Evolutionary conservation across 2,888 invertebrate species (phyloP).

Genomic region (Parnassius orleans): DNA sequence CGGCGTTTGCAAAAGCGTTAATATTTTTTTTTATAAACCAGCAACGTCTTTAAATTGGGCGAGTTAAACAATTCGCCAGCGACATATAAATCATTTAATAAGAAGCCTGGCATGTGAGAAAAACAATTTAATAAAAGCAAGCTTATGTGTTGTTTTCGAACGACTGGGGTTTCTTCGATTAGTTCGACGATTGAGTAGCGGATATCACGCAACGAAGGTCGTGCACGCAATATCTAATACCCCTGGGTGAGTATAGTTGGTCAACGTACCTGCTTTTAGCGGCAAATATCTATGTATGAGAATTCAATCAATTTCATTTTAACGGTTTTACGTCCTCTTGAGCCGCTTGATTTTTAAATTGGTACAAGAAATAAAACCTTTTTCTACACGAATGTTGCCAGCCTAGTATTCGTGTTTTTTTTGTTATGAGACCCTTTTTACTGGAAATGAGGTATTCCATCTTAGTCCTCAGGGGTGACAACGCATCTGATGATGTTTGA

Average conservation of each 20-base stretch:
- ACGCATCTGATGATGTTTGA: too few relatives aligned
- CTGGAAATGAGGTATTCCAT: too few relatives aligned
- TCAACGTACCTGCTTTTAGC: conserved; percentile 11
- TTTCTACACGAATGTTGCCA: too few relatives aligned
- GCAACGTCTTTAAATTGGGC: too few relatives aligned
- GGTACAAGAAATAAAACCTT: too few relatives aligned
- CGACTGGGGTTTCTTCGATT: conserved; percentile 9
- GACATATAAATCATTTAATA: too few relatives aligned
- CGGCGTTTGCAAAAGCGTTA: too few relatives aligned
- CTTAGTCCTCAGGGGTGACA: too few relatives aligned
- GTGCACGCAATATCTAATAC: conserved; percentile 5
- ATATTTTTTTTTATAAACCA: too few relatives aligned
- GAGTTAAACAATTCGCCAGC: too few relatives aligned
- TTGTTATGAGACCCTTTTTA: too few relatives aligned
- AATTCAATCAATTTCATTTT: conserved; percentile 6
- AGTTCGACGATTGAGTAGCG: conserved; percentile 3
- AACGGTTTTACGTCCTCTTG: not conserved
- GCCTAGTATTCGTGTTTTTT: too few relatives aligned
- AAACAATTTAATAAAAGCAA: conserved; percentile 5
- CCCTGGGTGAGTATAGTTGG: not conserved
- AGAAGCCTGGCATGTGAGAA: not conserved
- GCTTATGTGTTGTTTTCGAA: conserved; percentile 4
- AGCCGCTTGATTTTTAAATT: not conserved
- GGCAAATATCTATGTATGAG: conserved; percentile 1
- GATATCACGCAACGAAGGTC: conserved; percentile 12